A percentile compares a stretch with the other conserved stretches of the same genome.
phyloP scores from a whole-genome alignment of 2,888 invertebrate species.

The Lepas anatifera region DNA sequence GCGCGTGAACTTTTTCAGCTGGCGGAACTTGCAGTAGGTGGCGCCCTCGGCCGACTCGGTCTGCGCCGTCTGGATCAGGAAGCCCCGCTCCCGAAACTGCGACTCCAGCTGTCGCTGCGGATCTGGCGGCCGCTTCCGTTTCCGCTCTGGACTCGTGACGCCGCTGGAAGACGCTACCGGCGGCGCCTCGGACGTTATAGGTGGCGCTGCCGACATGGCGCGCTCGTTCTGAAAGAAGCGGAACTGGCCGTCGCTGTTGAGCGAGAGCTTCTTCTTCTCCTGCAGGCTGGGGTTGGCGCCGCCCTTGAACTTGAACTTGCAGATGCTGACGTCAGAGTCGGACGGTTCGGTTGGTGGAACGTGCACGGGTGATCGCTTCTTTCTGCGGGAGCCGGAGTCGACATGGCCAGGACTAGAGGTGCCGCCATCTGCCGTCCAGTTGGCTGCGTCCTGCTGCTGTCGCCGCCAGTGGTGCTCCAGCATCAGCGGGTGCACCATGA shows the following conservation, averaged over 20 bases:
- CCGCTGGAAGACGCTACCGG: conserved; percentile 8
- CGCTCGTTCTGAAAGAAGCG: conserved; percentile 44
- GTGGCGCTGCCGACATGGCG: not conserved
- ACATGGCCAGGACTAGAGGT: not conserved
- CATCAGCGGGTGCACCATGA: conserved; percentile 16
- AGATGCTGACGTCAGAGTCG: conserved; percentile 54
- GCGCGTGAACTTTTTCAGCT: conserved; percentile 76
- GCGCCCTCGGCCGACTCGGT: conserved; percentile 84
- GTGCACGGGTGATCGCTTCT: not conserved
- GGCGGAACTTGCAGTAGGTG: conserved; percentile 84
- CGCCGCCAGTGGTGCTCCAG: conserved; percentile 17
- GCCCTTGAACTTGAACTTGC: conserved; percentile 86
- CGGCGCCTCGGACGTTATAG: conserved; percentile 9
- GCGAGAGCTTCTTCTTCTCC: conserved; percentile 83
- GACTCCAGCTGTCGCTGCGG: conserved; percentile 70
- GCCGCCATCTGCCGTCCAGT: not conserved
- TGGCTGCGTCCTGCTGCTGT: conserved; percentile 11
- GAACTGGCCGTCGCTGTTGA: conserved; percentile 79
- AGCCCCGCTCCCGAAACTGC: conserved; percentile 84
- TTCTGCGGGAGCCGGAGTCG: not conserved
- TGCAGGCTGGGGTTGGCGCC: conserved; percentile 77
- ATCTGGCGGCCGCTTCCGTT: conserved; percentile 44
- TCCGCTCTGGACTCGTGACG: conserved; percentile 21
- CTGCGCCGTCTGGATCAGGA: conserved; percentile 84
- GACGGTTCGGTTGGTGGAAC: conserved; percentile 6